Percentiles rank a stretch among this genome's conserved stretches.
These are phyloP conservation scores for Aporophyla lueneburgensis DNA, from an alignment of 2,888 invertebrate species.

Conservation along the genomic window DNA sequence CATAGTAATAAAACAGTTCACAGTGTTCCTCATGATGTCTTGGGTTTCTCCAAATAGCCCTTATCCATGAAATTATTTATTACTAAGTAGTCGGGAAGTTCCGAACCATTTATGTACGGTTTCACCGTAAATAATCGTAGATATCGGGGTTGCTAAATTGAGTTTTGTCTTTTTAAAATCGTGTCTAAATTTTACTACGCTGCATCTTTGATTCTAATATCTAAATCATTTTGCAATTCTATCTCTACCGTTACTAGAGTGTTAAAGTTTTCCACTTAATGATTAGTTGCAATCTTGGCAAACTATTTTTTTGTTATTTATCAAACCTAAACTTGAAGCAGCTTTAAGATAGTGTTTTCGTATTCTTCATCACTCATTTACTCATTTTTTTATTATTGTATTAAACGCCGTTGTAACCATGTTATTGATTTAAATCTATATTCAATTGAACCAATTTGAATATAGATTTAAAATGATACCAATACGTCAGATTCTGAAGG, in stretches of 20 bases:
- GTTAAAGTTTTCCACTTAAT: not conserved
- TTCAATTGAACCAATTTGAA: no score
- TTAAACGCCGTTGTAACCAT: not conserved
- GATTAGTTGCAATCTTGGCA: not conserved
- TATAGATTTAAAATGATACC: slow-evolving; percentile 4
- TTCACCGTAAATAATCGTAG: slow-evolving; percentile 6
- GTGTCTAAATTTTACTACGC: not conserved
- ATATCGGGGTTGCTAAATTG: not conserved
- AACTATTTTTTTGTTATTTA: slow-evolving; percentile 7
- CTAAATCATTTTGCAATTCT: not conserved
- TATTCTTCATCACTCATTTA: not conserved
- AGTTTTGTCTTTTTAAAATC: slow-evolving; percentile 8
- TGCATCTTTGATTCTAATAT: not conserved
- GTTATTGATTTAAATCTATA: no score
- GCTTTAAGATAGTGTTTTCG: slow-evolving; percentile 9
- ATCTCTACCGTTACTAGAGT: not conserved
- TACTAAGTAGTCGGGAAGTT: not conserved
- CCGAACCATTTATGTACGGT: not conserved
- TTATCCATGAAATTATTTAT: not conserved
- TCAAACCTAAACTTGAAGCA: slow-evolving; percentile 18
- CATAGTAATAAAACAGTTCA: not conserved
- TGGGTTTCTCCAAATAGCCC: not conserved
- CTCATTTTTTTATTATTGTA: not conserved
- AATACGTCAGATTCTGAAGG: slow-evolving; percentile 1
- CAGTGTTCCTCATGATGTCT: not conserved